These are phyloP conservation scores for Sebastes trivittatus DNA, from an alignment of 2,797 vertebrate species.

Conservation along the genomic window DNA sequence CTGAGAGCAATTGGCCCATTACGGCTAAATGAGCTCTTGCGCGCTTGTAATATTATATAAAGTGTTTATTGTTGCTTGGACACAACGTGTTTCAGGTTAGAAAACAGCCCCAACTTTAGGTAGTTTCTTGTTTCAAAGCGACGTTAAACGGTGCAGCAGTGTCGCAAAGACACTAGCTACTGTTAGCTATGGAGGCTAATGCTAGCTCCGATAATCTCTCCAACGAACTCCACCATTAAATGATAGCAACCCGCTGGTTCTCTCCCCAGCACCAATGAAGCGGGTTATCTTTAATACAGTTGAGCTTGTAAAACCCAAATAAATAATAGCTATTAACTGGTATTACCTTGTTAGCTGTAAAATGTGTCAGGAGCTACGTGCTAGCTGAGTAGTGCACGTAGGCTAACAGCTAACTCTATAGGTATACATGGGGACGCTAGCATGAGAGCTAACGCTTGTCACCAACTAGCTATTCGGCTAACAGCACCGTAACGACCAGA, in stretches of 20 bases:
- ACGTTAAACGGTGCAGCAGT: constrained; percentile 23
- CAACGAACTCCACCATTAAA: background rate
- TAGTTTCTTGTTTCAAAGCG: background rate
- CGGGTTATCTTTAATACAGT: rapidly evolving
- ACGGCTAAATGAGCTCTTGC: background rate
- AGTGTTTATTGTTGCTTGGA: too few species aligned
- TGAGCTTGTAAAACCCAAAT: rapidly evolving
- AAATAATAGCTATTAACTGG: too few species aligned
- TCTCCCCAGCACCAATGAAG: rapidly evolving
- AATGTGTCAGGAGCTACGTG: background rate
- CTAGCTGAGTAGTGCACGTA: background rate
- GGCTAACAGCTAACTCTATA: constrained; percentile 16
- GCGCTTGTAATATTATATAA: rapidly evolving
- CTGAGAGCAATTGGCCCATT: constrained; percentile 15
- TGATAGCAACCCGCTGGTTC: background rate
- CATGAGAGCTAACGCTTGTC: constrained; percentile 44
- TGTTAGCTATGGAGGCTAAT: constrained; percentile 25
- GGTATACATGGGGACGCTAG: constrained; percentile 36
- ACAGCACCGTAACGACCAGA: too few species aligned
- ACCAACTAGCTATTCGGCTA: background rate
- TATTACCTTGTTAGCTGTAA: background rate
- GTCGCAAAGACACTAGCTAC: constrained; percentile 40
- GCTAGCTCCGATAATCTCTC: background rate
- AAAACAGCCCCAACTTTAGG: too few species aligned
- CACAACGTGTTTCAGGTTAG: background rate